A percentile compares a stretch with the other conserved stretches of the same genome.
Conservation (phyloP, 2,113 vertebrate species). For the Planiliza haematocheilus region DNA sequence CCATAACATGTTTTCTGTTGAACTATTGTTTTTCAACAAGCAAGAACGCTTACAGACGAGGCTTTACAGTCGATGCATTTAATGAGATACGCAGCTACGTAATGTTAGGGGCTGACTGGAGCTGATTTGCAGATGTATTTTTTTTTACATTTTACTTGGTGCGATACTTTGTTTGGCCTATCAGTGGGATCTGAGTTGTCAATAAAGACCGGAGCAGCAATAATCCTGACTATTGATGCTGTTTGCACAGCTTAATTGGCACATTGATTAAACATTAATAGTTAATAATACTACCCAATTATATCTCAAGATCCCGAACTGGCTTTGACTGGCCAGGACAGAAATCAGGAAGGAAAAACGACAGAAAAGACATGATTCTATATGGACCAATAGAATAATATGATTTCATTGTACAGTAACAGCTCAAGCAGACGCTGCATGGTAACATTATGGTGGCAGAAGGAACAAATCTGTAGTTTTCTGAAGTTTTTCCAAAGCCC, state of each 20-base stretch:
- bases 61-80: too few species aligned
- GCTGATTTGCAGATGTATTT: too few species aligned
- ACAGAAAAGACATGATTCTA: too few species aligned
- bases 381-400: too few species aligned
- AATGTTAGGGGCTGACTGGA: too few species aligned
- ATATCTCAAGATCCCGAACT: not conserved
- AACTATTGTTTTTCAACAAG: too few species aligned
- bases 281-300: not conserved
- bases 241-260: not conserved
- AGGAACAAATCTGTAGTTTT: conserved; percentile 9
- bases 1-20: too few species aligned
- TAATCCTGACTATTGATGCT: not conserved
- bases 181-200: not conserved
- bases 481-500: conserved; percentile 5
- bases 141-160: not conserved
- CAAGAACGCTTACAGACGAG: too few species aligned
- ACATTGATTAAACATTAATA: conserved; percentile 5
- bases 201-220: not conserved
- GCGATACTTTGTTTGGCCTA: too few species aligned
- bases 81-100: too few species aligned
- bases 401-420: too few species aligned
- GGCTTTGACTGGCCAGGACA: not conserved
- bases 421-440: not conserved
- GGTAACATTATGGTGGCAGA: not conserved
- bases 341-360: not conserved